These are phyloP conservation scores for Hypocryptadius cinnamomeus DNA, from an alignment of 2,113 vertebrate species.

Conservation along the genomic window DNA sequence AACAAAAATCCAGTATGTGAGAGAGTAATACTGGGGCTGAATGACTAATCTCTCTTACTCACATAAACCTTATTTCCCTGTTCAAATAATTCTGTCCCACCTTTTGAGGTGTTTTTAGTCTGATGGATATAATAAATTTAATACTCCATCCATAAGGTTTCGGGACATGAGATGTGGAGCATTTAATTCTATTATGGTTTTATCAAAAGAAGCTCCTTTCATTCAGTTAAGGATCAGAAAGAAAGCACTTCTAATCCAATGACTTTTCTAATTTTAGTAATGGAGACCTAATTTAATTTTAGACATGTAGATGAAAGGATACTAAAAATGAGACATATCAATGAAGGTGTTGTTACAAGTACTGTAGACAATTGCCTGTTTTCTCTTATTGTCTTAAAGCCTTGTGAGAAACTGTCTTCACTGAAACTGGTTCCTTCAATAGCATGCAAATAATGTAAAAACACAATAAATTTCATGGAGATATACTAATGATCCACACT, in stretches of 20 bases:
- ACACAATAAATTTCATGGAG: neutral
- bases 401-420: neutral
- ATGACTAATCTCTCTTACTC: neutral
- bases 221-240: constrained; percentile 55
- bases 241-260: constrained; percentile 61
- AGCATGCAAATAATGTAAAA: neutral
- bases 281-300: constrained; percentile 73
- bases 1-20: neutral
- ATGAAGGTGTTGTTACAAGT: constrained; percentile 41
- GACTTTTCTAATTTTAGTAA: constrained; percentile 69
- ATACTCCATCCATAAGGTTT: constrained; percentile 33
- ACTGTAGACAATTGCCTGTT: neutral
- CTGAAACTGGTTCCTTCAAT: neutral
- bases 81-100: neutral
- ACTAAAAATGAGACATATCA: constrained; percentile 28
- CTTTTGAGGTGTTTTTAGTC: neutral
- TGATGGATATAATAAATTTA: constrained; percentile 29
- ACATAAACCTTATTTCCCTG: neutral
- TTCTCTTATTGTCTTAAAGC: neutral
- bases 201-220: constrained; percentile 58
- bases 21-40: neutral
- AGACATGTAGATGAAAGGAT: constrained; percentile 59
- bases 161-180: constrained; percentile 11
- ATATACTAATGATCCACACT: neutral
- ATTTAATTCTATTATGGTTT: constrained; percentile 63